Conservation (phyloP, 2,797 vertebrate species). For the Malurus leucopterus region DNA sequence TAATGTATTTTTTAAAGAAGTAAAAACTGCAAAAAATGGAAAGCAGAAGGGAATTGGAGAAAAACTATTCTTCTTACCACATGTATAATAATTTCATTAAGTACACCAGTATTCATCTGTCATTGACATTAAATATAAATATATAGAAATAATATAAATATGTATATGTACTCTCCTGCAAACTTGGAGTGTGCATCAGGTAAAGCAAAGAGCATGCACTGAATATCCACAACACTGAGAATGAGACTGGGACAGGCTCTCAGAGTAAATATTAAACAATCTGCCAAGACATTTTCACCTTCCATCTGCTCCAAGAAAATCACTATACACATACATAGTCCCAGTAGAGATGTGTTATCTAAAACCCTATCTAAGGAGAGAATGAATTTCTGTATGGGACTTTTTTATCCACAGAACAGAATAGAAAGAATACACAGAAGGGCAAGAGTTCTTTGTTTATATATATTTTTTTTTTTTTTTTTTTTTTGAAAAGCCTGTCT, state of each 20-base stretch:
- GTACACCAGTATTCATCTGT: accelerated
- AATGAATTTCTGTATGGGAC: not conserved
- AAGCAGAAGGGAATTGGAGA: not conserved
- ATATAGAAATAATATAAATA: not conserved
- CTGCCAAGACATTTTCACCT: not conserved
- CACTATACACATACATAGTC: not conserved
- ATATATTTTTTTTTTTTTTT: not conserved
- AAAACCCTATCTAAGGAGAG: not conserved
- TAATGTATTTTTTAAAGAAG: not conserved
- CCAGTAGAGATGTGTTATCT: not conserved
- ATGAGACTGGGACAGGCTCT: not conserved
- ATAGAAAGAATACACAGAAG: not conserved
- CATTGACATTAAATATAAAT: not conserved
- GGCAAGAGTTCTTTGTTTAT: not conserved
- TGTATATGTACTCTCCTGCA: not conserved
- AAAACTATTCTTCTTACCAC: not conserved
- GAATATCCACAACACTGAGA: not conserved
- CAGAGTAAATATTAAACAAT: not conserved
- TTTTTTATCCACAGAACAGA: not conserved
- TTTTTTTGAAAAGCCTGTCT: not conserved
- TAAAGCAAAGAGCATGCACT: not conserved
- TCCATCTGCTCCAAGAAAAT: not conserved
- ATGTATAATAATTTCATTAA: not conserved
- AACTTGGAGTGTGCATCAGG: not conserved
- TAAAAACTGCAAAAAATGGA: not conserved